Evolutionary conservation across 2,113 vertebrate genomes (phyloP), one percentile per base, ranked within the genome.

Genomic region (Hemicordylus capensis): DNA sequence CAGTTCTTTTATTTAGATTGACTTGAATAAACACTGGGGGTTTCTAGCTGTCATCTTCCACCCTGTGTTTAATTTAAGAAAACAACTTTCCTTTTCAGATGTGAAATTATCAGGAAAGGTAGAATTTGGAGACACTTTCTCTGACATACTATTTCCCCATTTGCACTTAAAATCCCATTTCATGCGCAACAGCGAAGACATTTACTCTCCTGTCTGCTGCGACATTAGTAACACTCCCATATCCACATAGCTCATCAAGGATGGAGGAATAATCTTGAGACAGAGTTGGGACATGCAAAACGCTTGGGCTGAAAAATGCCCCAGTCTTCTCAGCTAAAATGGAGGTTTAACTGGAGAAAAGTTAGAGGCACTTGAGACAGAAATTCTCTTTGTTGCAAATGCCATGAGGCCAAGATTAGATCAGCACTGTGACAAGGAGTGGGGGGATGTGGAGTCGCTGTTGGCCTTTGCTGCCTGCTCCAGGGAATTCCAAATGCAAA

Each of bases 171-270:
- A 72, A 78, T 11, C 64, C 26, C 12, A 39, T 64, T 72, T 78
- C 28, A 28, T 61, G 22, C 56, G 58, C 67, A 15, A 0, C 73
- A 77, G 74, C 15, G 74, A 46, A 51, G 0, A 0, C 5, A 85
- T 56, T 89, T 1, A 1, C 0, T 64, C 70, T 90, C 63, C 87
- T 81, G 76, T 76, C 81, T 92, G 81, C 83, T 85, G 17, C 0
- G 0, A 61, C 82, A 89, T 79, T 85, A 91, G 67, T 56, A 44
- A 4, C 19, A 78, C 42, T 93, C 90, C 85, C n/a, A n/a, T n/a
- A n/a, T n/a, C 90, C 58, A 54, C 93, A 89, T 6, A 82, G 24
- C 37, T 75, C 76, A 59, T 76, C 88, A 89, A 93, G 80, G 39
- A 56, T n/a, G 48, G 34, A 69, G 19, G 11, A 0, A 11, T 31